Evolutionary conservation across 2,888 invertebrate genomes (phyloP), one percentile per base, ranked within the genome.

Genomic region (Urechis unicinctus): DNA sequence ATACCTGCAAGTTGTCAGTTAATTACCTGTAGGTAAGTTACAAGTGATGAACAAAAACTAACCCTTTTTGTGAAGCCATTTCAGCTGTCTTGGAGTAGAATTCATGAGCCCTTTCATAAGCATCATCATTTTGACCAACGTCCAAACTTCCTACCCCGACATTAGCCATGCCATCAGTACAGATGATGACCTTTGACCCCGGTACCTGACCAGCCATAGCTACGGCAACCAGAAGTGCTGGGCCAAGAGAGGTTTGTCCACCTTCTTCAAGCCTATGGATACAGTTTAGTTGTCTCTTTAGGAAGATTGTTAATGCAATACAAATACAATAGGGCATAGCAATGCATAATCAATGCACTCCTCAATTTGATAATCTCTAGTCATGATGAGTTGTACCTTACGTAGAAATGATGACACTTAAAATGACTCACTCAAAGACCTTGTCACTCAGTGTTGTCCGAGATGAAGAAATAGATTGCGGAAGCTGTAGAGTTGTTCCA

Each of bases 101-200:
- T 6, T 48, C 53, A 1, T 61, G 52, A 4, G 61, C 59, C 2
- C 52, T 47, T 13, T 63, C 63, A 24, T 66, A 61, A 5, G 57
- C 59, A 4, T 57, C 55, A 25, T 64, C 63, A 21, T 65, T 59
- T 3, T 60, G 57, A 6, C 49, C 55, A 28, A 64, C 58, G 24
- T 75, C 74, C 29, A 74, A 61, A 52, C 66, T 70, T 9, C 75
- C 75, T 44, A 75, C 61, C 5, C 75, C 77, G 42, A 72, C 64
- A 61, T 75, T 76, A 3, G 77, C 75, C 63, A 71, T 63, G n/a
- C 75, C 77, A 60, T 77, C 77, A 29, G 77, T 77, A 58, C 75
- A 76, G 30, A 77, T 60, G 52, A 77, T 74, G 28, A 76, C 69
- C 67, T 75, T 75, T 52, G 75, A 75, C 17, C 74, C 75, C 6